Conservation (phyloP, 2,113 vertebrate genomes). For the Festucalex cinctus region DNA sequence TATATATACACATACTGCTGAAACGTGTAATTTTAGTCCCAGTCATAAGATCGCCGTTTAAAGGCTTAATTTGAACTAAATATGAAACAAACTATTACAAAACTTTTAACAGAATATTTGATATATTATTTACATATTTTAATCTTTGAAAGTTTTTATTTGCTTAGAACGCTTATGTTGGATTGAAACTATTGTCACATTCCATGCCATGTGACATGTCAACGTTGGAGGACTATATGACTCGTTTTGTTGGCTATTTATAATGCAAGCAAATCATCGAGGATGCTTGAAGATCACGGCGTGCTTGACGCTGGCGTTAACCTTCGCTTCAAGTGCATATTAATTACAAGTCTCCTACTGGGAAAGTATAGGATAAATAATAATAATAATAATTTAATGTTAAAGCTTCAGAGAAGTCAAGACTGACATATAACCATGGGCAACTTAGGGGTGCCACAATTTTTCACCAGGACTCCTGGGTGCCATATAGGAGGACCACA, state of each 20-base stretch:
- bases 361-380: conserved; percentile 16
- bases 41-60: too few relatives aligned
- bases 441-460: too few relatives aligned
- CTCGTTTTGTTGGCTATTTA: not conserved
- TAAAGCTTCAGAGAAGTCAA: too few relatives aligned
- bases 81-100: not conserved
- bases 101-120: not conserved
- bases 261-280: conserved; percentile 20
- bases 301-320: conserved; percentile 9
- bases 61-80: too few relatives aligned
- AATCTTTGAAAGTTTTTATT: too few relatives aligned
- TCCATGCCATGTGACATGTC: not conserved
- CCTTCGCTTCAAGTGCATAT: conserved; percentile 31
- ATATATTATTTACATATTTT: too few relatives aligned
- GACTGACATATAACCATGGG: too few relatives aligned
- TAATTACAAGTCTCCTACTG: conserved; percentile 49
- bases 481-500: too few relatives aligned
- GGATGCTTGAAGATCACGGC: conserved; percentile 4
- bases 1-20: too few relatives aligned
- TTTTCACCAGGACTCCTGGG: too few relatives aligned
- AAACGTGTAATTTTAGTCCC: too few relatives aligned
- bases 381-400: too few relatives aligned
- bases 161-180: not conserved
- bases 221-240: not conserved
- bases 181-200: not conserved